phyloP scores from a whole-genome alignment of 2,113 vertebrate genomes.

The Sakesphorus luctuosus region DNA sequence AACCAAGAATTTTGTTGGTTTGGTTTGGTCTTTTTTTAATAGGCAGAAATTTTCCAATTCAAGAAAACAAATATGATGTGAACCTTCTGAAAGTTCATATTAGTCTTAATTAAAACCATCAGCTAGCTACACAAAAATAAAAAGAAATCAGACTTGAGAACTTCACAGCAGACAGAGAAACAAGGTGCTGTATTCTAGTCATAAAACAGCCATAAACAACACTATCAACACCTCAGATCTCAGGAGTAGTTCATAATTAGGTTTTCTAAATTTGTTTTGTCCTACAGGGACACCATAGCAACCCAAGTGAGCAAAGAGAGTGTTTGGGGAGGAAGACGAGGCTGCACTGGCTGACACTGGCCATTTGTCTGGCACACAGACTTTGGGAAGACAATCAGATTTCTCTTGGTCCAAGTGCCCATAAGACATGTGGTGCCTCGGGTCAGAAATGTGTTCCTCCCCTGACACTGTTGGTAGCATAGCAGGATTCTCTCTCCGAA shows the following conservation, averaged over 20 bases:
- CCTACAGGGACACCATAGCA: background rate
- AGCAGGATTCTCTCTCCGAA: background rate
- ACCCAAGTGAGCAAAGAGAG: background rate
- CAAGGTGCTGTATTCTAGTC: background rate
- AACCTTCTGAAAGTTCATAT: background rate
- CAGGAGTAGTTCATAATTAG: background rate
- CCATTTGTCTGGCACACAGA: background rate
- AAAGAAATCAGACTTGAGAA: background rate
- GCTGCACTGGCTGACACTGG: background rate
- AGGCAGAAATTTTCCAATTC: background rate
- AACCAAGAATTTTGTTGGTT: no score
- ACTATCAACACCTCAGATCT: background rate
- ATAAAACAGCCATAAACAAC: background rate
- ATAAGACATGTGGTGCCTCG: background rate
- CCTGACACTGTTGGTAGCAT: background rate
- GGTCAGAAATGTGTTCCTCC: background rate
- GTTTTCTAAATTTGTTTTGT: background rate
- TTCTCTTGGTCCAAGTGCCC: background rate
- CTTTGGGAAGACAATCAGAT: background rate
- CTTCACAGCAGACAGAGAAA: background rate
- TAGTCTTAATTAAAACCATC: background rate
- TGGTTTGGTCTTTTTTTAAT: background rate
- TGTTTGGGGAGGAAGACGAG: background rate
- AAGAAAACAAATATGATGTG: background rate
- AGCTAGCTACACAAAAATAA: background rate